Base-by-base conservation (phyloP, 2,113 vertebrate genomes). In the Triplophysa tibetana region DNA sequence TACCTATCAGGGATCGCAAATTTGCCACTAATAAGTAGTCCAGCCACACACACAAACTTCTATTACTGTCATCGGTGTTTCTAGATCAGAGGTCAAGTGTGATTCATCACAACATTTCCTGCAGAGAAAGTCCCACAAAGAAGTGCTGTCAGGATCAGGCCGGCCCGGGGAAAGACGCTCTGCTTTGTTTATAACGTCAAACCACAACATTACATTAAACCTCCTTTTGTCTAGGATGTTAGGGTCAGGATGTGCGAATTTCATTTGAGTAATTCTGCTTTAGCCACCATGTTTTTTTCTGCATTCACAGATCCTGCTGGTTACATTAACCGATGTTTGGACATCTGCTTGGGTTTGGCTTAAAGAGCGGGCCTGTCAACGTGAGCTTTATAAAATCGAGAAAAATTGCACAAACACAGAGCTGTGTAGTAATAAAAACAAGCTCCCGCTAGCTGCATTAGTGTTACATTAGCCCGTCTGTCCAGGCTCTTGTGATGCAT, bases 21-120 rank as follows among this genome's bases (percentile, higher is more conserved):
- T 38, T 6, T 38, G 33, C 33, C 33, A 38, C 33, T 38, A 38
- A 38, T 38, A 38, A 38, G 33, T 7, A 38, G 33, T 45, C 43
- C 87, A 94, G 93, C 94, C 89, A 84, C 89, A 90, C 92, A 92
- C 92, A 94, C 92, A 95, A 94, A 88, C 90, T 90, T 86, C 82
- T 89, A 85, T 84, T 82, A 92, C 93, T 91, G 89, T 94, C 93
- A 94, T 93, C 95, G 87, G 23, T 50, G 38, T 11, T 41, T n/a
- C 1, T 8, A 85, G 92, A 93, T 93, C 92, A 93, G 90, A 87
- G 94, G 94, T 93, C 92, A 17, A 91, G 89, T 84, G 89, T 83
- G 88, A 98, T 98, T 95, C 94, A 97, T 98, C 96, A 97, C 94
- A 90, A 93, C 90, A 96, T 95, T 96, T 98, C 97, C 95, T 93